A percentile compares a stretch with the other conserved stretches of the same genome.
phyloP scores from a whole-genome alignment of 2,797 vertebrate genomes.

The Poecilia gillii region DNA sequence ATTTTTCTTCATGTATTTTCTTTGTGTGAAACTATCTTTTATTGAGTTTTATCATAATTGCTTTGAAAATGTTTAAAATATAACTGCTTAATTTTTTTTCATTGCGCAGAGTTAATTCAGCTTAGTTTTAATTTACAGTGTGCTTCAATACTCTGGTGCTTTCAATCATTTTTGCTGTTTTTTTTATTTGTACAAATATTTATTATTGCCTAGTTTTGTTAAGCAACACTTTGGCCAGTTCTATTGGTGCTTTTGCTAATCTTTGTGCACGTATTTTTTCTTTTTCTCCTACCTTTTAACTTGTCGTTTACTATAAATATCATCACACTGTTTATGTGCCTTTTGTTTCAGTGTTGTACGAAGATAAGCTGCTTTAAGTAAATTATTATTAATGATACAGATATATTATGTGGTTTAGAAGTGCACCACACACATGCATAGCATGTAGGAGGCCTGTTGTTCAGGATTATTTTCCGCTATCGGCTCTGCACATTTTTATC shows the following conservation, averaged over 20 bases:
- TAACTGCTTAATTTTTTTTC: not conserved
- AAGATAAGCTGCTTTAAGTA: not conserved
- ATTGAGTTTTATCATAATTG: slow-evolving; percentile 2
- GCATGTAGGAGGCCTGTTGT: no score
- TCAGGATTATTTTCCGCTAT: no score
- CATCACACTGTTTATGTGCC: not conserved
- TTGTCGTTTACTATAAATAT: not conserved
- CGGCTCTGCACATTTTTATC: not conserved
- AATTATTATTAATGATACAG: not conserved
- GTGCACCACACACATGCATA: no score
- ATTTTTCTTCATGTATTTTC: slow-evolving; percentile 5
- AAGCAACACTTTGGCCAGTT: not conserved
- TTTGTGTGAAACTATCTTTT: not conserved
- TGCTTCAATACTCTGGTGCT: slow-evolving; percentile 7
- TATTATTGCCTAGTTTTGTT: not conserved
- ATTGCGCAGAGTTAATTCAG: slow-evolving; percentile 11
- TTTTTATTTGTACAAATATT: not conserved
- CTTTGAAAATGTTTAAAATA: not conserved
- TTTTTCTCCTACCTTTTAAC: not conserved
- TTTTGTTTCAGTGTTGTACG: not conserved
- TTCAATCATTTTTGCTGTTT: not conserved
- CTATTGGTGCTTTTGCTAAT: not conserved
- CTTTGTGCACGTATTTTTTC: not conserved
- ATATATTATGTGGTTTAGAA: no score
- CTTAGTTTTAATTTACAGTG: slow-evolving; percentile 1